Conservation (phyloP, 1,140 invertebrate genomes). For the Drosophila ficusphila region DNA sequence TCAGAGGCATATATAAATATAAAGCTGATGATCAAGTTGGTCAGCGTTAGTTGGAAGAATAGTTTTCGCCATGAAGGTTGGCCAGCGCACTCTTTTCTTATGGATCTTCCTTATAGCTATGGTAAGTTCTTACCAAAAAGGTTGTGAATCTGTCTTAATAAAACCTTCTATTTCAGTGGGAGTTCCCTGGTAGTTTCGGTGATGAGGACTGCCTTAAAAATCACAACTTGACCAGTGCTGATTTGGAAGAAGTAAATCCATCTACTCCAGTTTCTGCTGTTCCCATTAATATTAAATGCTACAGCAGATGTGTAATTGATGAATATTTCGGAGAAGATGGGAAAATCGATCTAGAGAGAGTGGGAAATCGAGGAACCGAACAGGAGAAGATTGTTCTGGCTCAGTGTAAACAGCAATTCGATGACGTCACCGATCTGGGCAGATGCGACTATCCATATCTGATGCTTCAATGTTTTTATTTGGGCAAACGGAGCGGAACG, state of each 20-base stretch:
- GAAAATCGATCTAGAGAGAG: slow-evolving; percentile 8
- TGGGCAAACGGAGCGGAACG: background rate
- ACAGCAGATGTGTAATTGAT: slow-evolving; percentile 18
- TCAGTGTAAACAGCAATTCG: slow-evolving; percentile 2
- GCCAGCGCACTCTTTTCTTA: background rate
- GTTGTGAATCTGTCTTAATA: too few relatives aligned
- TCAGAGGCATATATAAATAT: slow-evolving; percentile 3
- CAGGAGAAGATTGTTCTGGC: background rate
- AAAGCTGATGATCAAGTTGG: background rate
- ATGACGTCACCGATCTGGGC: background rate
- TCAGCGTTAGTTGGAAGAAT: background rate
- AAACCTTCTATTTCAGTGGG: background rate
- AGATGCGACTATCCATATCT: slow-evolving; percentile 42
- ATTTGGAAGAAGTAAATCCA: slow-evolving; percentile 9
- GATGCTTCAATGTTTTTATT: slow-evolving; percentile 25
- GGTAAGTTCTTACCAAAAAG: background rate
- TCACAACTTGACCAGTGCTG: slow-evolving; percentile 7
- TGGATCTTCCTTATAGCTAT: background rate
- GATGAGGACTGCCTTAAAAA: background rate
- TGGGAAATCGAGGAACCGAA: background rate
- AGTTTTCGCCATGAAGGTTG: slow-evolving; percentile 10
- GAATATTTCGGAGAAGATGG: slow-evolving; percentile 19
- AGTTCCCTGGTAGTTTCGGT: background rate
- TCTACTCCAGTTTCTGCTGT: background rate
- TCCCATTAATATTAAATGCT: slow-evolving; percentile 31